Base-by-base conservation (phyloP, 2,113 vertebrate species). In the Phycodurus eques region DNA sequence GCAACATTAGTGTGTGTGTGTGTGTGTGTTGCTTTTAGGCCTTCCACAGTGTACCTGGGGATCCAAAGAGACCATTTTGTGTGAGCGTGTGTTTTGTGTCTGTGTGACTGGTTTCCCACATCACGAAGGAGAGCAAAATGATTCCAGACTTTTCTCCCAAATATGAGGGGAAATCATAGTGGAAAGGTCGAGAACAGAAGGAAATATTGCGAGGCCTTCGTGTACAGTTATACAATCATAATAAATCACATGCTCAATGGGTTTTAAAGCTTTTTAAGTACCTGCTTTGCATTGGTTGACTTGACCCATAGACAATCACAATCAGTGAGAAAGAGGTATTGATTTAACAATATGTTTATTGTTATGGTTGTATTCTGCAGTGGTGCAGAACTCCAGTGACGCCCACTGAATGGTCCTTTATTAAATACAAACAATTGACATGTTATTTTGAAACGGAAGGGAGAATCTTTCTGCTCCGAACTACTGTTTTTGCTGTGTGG, bases 101-200 rank as follows among this genome's bases (percentile, higher is more conserved):
- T 69, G 62, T 54, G 9, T 72, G 67, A 51, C 76, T 64, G 77
- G 43, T 3, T 67, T 64, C 56, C 71, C 72, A 62, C 17, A 71
- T 31, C 71, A 68, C 69, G 68, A 67, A 72, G 56, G 39, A 68
- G 59, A 65, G 33, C 35, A 64, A 87, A 87, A 74, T n/a, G 66
- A 65, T 82, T 81, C 83, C 85, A 84, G 85, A 85, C 77, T 76
- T 63, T 60, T 47, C 62, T 51, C 39, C 33, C 22, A 17, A 66
- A 73, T 72, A 60, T 10, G 35, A 74, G 43, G 27, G 42, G 44
- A 64, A 64, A 1, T 27, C 46, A 65, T 67, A 19, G 68, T 72
- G 62, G 75, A 54, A 67, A 70, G 56, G 59, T 71, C 22, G 44
- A 49, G 31, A 71, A 44, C 10, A 68, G 64, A 49, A n/a, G 0